Conservation (phyloP, 2,113 vertebrate genomes). For the Hyperopisus bebe region DNA sequence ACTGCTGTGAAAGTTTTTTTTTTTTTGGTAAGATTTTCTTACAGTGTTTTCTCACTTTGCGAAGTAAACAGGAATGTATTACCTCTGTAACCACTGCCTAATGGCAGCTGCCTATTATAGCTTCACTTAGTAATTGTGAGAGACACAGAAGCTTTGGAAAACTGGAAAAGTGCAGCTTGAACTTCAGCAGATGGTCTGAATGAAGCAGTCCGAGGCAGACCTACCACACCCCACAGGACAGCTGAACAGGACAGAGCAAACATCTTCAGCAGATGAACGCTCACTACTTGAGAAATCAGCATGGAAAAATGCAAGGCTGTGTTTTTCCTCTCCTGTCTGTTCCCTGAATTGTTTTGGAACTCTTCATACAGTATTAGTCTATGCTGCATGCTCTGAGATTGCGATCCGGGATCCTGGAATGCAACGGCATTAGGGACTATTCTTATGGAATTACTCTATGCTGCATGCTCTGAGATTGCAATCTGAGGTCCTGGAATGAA, state of each 20-base stretch:
- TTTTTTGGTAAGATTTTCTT: too few relatives aligned
- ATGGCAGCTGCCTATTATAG: background rate
- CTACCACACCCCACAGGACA: background rate
- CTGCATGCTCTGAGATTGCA: background rate
- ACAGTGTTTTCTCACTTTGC: background rate
- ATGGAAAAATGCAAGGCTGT: background rate
- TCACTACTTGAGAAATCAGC: background rate
- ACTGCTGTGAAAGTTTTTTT: background rate
- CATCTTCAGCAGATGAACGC: background rate
- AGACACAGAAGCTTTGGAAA: background rate
- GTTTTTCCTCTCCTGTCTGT: background rate
- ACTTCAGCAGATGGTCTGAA: background rate
- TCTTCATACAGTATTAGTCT: background rate
- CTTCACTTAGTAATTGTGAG: background rate
- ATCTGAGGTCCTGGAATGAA: slow-evolving; percentile 25
- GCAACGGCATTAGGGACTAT: slow-evolving; percentile 14
- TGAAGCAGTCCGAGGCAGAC: background rate
- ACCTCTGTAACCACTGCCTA: background rate
- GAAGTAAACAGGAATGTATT: background rate
- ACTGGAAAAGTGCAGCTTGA: background rate
- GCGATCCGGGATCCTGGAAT: slow-evolving; percentile 22
- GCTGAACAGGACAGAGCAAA: background rate
- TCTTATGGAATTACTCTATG: too few relatives aligned
- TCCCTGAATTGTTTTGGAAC: background rate
- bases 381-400: background rate